Conservation (phyloP, 92 coral and sea anemone species). For the Paramuricea clavata region DNA sequence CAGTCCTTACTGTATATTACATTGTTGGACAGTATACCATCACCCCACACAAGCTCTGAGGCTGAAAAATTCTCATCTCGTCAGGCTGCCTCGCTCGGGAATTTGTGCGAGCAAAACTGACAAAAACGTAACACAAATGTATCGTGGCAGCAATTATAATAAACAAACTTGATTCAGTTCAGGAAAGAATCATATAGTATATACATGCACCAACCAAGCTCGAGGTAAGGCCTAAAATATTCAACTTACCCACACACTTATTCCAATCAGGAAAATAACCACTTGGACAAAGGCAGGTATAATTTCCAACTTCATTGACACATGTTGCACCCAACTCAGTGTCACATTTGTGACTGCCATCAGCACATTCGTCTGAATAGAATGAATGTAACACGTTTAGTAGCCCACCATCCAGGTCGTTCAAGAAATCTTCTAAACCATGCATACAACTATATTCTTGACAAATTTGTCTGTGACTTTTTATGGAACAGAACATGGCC, state of each 20-base stretch:
- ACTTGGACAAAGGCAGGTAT: constrained; percentile 87
- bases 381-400: not conserved
- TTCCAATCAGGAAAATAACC: constrained; percentile 88
- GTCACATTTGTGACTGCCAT: constrained; percentile 82
- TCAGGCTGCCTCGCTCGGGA: too few species aligned
- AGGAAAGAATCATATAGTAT: not conserved
- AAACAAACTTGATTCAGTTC: too few species aligned
- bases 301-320: constrained; percentile 90
- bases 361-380: constrained; percentile 84
- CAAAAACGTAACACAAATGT: too few species aligned
- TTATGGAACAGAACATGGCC: too few species aligned
- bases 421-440: too few species aligned
- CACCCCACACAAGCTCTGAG: too few species aligned
- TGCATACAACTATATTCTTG: too few species aligned
- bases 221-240: not conserved
- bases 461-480: too few species aligned
- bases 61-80: not conserved
- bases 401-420: not conserved
- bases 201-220: not conserved
- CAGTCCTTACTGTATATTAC: too few species aligned
- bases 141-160: too few species aligned
- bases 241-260: constrained; percentile 79
- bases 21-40: too few species aligned
- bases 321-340: constrained; percentile 76
- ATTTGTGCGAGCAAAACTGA: too few species aligned